Conservation (phyloP, 2,797 vertebrate genomes). For the Ibycter americanus region DNA sequence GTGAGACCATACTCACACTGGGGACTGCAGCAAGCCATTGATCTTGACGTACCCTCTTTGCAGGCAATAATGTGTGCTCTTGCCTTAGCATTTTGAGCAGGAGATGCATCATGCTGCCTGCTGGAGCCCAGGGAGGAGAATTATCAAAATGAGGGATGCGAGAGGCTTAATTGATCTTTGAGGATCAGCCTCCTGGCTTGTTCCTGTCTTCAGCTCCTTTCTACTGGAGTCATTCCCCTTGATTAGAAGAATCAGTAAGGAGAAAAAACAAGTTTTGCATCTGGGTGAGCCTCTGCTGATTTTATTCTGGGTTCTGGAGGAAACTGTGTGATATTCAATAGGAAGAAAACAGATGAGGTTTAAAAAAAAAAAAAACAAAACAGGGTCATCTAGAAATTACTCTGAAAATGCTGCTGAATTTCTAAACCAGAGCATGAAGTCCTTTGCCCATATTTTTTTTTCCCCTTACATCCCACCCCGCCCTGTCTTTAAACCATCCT, state of each 20-base stretch:
- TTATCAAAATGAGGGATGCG: background rate
- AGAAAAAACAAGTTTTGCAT: background rate
- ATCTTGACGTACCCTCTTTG: background rate
- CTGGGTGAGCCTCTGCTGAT: background rate
- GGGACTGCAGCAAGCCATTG: background rate
- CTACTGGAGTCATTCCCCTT: background rate
- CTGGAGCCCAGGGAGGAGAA: background rate
- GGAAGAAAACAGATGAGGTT: background rate
- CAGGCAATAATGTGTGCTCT: background rate
- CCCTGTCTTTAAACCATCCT: background rate
- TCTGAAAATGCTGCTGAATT: background rate
- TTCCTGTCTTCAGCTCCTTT: background rate
- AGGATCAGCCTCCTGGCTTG: background rate
- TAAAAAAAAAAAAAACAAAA: background rate
- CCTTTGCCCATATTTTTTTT: background rate
- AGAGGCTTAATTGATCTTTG: background rate
- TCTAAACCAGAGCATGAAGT: background rate
- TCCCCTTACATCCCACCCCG: too few relatives aligned
- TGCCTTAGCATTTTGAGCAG: background rate
- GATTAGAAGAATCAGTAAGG: background rate
- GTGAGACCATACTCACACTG: background rate
- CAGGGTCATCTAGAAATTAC: background rate
- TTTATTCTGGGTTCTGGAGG: background rate
- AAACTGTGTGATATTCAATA: background rate
- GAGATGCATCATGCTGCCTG: background rate